These are phyloP conservation scores for Malurus splendens DNA, from an alignment of 2,797 vertebrate genomes.

Conservation along the genomic window DNA sequence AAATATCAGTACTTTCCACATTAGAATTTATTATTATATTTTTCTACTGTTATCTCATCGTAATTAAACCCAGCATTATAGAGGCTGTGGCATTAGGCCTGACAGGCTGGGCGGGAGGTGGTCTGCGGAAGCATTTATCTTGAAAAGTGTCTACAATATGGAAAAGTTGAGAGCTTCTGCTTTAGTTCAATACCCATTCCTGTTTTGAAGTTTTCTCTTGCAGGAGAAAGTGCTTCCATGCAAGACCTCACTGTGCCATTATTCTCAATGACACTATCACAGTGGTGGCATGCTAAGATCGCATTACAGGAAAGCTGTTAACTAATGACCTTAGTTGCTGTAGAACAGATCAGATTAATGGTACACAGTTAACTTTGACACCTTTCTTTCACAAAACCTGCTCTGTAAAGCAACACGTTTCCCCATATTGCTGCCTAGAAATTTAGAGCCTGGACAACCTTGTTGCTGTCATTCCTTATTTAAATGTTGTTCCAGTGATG, in stretches of 20 bases:
- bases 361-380: constrained; percentile 39
- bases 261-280: constrained; percentile 48
- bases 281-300: constrained; percentile 47
- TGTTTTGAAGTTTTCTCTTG: constrained; percentile 57
- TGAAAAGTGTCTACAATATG: constrained; percentile 42
- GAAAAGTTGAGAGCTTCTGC: constrained; percentile 57
- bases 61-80: constrained; percentile 6
- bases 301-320: constrained; percentile 46
- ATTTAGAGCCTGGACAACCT: not conserved
- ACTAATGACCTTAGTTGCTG: constrained; percentile 52
- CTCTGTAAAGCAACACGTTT: constrained; percentile 40
- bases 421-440: constrained; percentile 31
- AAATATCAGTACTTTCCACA: not conserved
- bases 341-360: constrained; percentile 64
- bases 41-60: not conserved
- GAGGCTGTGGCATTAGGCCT: not conserved
- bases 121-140: constrained; percentile 45
- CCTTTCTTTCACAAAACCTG: constrained; percentile 44
- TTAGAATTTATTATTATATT: constrained; percentile 1
- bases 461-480: not conserved
- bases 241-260: constrained; percentile 58
- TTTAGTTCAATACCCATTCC: constrained; percentile 44
- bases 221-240: constrained; percentile 56
- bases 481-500: not conserved
- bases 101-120: constrained; percentile 45